These are phyloP conservation scores for Caradrina clavipalpis DNA, from an alignment of 2,888 invertebrate genomes.

Conservation along the genomic window DNA sequence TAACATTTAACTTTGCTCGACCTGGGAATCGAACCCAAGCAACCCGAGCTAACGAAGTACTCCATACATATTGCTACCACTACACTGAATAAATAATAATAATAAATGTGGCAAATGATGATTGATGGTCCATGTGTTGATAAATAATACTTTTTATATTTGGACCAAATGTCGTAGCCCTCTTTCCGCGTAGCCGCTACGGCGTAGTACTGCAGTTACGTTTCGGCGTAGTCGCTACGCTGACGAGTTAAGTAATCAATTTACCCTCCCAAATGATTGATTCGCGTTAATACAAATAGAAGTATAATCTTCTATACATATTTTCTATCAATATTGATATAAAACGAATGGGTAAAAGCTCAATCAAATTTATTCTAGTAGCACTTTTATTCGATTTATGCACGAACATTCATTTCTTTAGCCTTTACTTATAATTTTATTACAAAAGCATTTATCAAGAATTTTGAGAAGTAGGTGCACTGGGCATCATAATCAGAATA, in stretches of 20 bases:
- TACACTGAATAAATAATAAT: too few species aligned
- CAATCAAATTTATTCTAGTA: neutral
- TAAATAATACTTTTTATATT: neutral
- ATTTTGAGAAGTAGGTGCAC: neutral
- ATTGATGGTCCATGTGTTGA: neutral
- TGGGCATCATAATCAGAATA: neutral
- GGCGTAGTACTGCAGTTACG: slow-evolving; percentile 10
- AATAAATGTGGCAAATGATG: too few species aligned
- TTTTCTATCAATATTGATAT: neutral
- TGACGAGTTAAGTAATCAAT: neutral
- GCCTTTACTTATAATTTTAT: too few species aligned
- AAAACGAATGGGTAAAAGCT: neutral
- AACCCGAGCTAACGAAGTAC: too few species aligned
- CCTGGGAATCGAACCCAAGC: too few species aligned
- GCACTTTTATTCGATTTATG: neutral
- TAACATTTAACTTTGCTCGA: too few species aligned
- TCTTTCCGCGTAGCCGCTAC: slow-evolving; percentile 5
- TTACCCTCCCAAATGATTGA: neutral
- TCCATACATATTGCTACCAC: neutral
- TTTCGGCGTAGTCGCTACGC: neutral
- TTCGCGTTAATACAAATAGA: neutral
- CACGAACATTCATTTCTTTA: neutral
- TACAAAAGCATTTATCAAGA: neutral
- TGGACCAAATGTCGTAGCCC: neutral
- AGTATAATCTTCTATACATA: neutral